Evolutionary conservation across 1,140 invertebrate species (phyloP), one percentile per base, ranked within the genome.

Genomic region (Diorhabda carinulata): DNA sequence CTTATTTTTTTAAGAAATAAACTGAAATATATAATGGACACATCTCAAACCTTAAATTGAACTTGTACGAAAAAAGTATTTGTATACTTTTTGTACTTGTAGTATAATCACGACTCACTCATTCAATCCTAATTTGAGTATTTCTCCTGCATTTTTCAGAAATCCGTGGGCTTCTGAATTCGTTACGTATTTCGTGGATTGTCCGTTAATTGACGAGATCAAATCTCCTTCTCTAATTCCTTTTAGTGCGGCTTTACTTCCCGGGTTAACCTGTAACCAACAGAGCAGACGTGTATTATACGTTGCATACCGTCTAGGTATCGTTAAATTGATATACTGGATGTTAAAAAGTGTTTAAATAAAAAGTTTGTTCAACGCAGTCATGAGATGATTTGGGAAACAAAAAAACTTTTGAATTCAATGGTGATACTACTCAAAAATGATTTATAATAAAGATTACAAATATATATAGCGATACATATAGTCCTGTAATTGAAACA

Each of bases 201-300:
- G 86, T 25, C 88, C 90, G 81, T 93, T 93, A 76, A 94, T 92
- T 62, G 89, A 89, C 47, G 88, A 89, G 73, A 94, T 91, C 66
- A 92, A 84, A 78, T 93, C 91, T 56, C 91, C 92, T 81, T 93
- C 91, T 65, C 91, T 81, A 43, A 93, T 87, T 3, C 92, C 91
- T 73, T 88, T 87, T 71, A 89, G 83, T 5, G 90, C 88, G 4
- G 91, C 92, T 80, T 92, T 92, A 67, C 91, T 90, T 5, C 90
- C 91, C 25, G 91, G 91, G 82, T 93, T 93, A 71, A 94, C 92
- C 92, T 93, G 84, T 64, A 89, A 86, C 67, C 72, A 77, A 72
- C 57, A 3, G 25, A 6, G 69, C 69, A 72, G 41, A 7, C 8
- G 0, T n/a, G 69, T 72, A 63, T 56, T 67, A 10, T 63, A 47